Conservation (phyloP, 2,888 invertebrate species). For the Pammene aurita region DNA sequence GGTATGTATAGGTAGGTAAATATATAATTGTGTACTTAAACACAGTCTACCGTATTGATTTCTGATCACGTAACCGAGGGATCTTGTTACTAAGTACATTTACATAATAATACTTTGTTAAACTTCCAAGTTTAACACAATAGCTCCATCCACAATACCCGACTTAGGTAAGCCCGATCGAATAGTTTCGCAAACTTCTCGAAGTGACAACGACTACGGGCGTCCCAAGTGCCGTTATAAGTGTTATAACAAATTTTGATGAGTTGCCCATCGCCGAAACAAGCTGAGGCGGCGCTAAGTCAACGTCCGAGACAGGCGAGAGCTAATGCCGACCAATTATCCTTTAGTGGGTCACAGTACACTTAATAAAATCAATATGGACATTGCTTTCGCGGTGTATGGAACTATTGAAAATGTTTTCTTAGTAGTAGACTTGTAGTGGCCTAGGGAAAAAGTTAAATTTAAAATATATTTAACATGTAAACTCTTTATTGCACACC, state of each 20-base stretch:
- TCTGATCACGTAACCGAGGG: not conserved
- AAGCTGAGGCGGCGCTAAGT: constrained; percentile 51
- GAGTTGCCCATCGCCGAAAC: constrained; percentile 26
- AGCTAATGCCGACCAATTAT: constrained; percentile 45
- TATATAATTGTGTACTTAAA: not conserved
- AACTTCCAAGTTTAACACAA: constrained; percentile 14
- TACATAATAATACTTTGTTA: not conserved
- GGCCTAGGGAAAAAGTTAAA: too few species aligned
- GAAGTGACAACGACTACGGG: constrained; percentile 25
- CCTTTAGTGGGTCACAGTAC: constrained; percentile 31
- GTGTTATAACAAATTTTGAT: constrained; percentile 37
- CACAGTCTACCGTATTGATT: not conserved
- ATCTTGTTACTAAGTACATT: constrained; percentile 3
- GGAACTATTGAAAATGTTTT: too few species aligned
- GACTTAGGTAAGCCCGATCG: constrained; percentile 16
- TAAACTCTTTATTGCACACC: too few species aligned
- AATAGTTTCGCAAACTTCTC: constrained; percentile 34
- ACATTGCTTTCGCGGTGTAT: not conserved
- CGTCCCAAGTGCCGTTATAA: constrained; percentile 33
- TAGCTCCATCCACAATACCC: constrained; percentile 10
- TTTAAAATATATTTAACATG: too few species aligned
- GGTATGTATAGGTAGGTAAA: not conserved
- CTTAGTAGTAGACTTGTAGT: too few species aligned
- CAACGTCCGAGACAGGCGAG: constrained; percentile 51
- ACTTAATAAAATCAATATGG: not conserved